These are phyloP conservation scores for Heliocidaris erythrogramma DNA, from an alignment of 35 echinoderm and acorn worm species.

Conservation along the genomic window DNA sequence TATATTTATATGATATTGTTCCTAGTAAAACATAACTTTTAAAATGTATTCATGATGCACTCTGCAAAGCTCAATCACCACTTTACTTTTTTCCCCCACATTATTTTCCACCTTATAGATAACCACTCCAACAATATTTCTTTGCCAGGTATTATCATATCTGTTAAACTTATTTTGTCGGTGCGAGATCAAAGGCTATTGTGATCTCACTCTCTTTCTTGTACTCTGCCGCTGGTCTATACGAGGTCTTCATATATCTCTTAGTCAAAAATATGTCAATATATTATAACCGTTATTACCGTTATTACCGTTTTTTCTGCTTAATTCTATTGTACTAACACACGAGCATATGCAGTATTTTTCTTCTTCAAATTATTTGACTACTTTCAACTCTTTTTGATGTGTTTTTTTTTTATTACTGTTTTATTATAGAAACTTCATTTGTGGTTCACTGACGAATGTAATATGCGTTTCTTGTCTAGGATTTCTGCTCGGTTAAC, in stretches of 20 bases:
- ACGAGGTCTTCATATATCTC: background rate
- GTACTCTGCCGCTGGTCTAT: background rate
- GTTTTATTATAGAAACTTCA: no score
- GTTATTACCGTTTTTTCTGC: background rate
- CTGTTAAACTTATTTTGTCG: background rate
- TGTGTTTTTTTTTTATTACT: background rate
- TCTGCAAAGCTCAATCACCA: background rate
- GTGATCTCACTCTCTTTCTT: background rate
- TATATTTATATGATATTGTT: background rate
- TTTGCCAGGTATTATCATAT: background rate
- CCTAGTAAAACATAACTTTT: no score
- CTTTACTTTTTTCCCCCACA: background rate
- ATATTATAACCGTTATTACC: background rate
- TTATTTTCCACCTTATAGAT: background rate
- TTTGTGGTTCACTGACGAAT: no score
- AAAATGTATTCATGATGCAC: background rate
- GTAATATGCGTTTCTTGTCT: no score
- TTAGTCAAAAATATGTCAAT: background rate
- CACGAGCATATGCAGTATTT: background rate
- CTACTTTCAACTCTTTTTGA: background rate
- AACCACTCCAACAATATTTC: constrained; percentile 8
- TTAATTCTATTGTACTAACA: background rate
- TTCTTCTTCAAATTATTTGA: background rate
- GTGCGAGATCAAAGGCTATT: background rate
- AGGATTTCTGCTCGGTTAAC: no score